Conservation (phyloP, 2,888 invertebrate genomes). For the Drosophila borealis region DNA sequence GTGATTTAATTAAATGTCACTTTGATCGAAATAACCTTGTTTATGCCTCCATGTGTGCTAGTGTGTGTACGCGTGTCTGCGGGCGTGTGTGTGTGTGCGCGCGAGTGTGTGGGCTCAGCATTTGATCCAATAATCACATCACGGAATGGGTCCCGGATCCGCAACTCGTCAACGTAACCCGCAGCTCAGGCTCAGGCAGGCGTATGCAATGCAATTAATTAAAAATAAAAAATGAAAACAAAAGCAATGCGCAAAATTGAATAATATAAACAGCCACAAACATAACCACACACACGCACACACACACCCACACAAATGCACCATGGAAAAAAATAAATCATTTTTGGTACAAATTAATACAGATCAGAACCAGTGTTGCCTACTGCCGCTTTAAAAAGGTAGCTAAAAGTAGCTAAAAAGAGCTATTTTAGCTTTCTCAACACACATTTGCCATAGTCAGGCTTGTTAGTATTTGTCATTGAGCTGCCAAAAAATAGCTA, state of each 20-base stretch:
- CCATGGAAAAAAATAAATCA: conserved; percentile 5
- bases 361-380: no score
- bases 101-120: conserved; percentile 37
- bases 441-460: no score
- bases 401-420: no score
- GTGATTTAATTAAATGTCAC: conserved; percentile 75
- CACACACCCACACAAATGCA: conserved; percentile 1
- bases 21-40: conserved; percentile 71
- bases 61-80: conserved; percentile 3
- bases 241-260: conserved; percentile 72
- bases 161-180: conserved; percentile 42
- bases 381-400: no score
- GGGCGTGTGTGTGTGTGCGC: conserved; percentile 3
- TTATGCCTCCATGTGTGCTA: conserved; percentile 40
- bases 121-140: conserved; percentile 71
- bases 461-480: no score
- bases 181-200: conserved; percentile 58
- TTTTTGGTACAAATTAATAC: background rate
- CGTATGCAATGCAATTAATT: conserved; percentile 79
- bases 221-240: conserved; percentile 72
- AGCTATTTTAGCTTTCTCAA: no score
- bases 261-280: conserved; percentile 47
- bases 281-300: conserved; percentile 1
- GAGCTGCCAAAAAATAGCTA: no score
- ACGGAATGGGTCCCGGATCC: conserved; percentile 33